These are phyloP conservation scores for Drosophila serrata DNA, from an alignment of 1,140 invertebrate species.

Conservation along the genomic window DNA sequence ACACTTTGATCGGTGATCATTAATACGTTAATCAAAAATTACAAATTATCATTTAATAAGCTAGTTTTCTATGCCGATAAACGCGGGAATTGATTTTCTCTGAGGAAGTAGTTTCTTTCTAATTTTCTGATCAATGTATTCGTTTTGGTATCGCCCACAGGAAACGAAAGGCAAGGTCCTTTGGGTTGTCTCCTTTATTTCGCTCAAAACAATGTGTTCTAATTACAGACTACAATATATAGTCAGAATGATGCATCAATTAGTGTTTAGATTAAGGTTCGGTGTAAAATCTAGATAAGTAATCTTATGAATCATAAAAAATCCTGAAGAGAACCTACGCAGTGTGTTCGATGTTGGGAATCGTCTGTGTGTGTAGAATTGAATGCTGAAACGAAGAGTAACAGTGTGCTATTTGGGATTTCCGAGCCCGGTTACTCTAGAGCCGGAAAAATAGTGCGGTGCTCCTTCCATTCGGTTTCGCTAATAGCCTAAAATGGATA, in stretches of 20 bases:
- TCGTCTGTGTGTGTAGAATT: not conserved
- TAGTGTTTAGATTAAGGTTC: conserved; percentile 11
- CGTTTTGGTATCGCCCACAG: not conserved
- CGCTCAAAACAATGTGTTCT: conserved; percentile 30
- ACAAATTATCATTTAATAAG: not conserved
- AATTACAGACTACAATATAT: conserved; percentile 27
- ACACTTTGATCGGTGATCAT: not conserved
- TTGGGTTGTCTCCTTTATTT: conserved; percentile 21
- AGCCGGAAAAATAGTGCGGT: conserved; percentile 25
- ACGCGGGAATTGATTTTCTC: conserved; percentile 10
- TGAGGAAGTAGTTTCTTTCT: not conserved
- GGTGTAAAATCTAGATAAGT: conserved; percentile 26
- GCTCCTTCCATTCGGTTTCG: conserved; percentile 66
- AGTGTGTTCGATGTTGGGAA: conserved; percentile 1
- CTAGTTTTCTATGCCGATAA: not conserved
- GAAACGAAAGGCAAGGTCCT: not conserved
- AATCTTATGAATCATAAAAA: conserved; percentile 23
- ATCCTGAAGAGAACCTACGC: conserved; percentile 28
- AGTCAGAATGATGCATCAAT: conserved; percentile 13
- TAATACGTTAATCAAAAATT: not conserved
- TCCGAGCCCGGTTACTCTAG: conserved; percentile 14
- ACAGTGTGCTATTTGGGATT: not conserved
- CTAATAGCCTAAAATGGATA: conserved; percentile 55
- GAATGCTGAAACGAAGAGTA: conserved; percentile 11
- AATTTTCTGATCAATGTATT: conserved; percentile 15